These are phyloP conservation scores for Tubulanus polymorphus DNA, from an alignment of 2,888 invertebrate species.

Conservation along the genomic window DNA sequence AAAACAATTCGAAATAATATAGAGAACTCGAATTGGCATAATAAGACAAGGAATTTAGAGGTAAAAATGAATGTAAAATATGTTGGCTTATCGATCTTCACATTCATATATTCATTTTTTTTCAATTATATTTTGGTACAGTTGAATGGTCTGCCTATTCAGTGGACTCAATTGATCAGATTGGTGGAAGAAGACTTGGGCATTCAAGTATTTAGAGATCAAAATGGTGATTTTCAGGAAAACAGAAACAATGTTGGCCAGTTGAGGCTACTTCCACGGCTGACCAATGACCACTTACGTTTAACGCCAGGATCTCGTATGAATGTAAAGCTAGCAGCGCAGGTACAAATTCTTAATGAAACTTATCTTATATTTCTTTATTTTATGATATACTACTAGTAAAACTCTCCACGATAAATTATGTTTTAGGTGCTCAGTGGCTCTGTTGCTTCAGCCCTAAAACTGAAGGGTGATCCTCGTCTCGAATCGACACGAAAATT, in stretches of 20 bases:
- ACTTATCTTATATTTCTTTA: too few relatives aligned
- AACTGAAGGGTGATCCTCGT: too few relatives aligned
- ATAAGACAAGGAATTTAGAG: neutral
- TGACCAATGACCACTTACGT: neutral
- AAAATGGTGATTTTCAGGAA: too few relatives aligned
- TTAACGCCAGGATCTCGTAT: neutral
- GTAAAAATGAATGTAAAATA: neutral
- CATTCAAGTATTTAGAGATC: neutral
- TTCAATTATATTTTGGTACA: too few relatives aligned
- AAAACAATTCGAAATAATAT: neutral
- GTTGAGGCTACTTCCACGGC: neutral
- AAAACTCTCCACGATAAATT: too few relatives aligned
- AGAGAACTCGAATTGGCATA: neutral
- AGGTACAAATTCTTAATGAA: too few relatives aligned
- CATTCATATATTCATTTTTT: too few relatives aligned
- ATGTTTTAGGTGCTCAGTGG: too few relatives aligned
- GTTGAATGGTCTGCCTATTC: neutral
- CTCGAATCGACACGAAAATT: too few relatives aligned
- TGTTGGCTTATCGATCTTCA: neutral
- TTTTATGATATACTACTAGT: too few relatives aligned
- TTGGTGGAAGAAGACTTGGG: neutral
- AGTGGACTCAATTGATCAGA: neutral
- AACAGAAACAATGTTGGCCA: too few relatives aligned
- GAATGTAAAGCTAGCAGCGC: neutral
- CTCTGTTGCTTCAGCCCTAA: too few relatives aligned